Evolutionary conservation across 1,140 invertebrate species (phyloP), one percentile per base, ranked within the genome.

Genomic region (Achatina immaculata): DNA sequence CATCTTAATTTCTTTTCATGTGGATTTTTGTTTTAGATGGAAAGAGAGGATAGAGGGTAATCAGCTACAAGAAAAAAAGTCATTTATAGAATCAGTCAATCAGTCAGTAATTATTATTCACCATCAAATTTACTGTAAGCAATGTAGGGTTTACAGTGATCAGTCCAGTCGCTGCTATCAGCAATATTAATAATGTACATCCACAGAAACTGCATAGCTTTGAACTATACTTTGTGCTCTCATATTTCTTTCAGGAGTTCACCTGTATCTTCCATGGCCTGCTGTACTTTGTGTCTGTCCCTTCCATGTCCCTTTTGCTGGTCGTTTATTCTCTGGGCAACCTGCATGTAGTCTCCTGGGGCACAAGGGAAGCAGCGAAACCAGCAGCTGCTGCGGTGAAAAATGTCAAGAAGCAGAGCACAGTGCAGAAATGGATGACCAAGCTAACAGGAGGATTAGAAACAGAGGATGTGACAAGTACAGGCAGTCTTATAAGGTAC

Each of bases 311-410:
- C 88, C 94, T 98, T 93, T 91, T 98, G 81, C 93, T 98, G 28
- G 95, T 96, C 38, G 95, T 98, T 74, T 98, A 96, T 87, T 96
- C 96, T 0, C 91, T 97, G 0, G 96, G 96, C 87, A 98, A 98
- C 88, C 93, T 98, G 87, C 96, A 98, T 89, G 95, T 95, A 84
- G 95, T 97, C 0, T 94, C 94, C 1, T 98, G 96, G 96, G 96
- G 45, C 97, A 96, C 0, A 91, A 96, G 81, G 95, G 98, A 90
- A 91, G 81, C 73, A 9, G 42, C 58, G 19, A 48, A 77, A 51
- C 69, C 76, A 51, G 62, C 42, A 24, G 36, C 81, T 28, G 11
- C 71, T 65, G 14, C 48, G 1, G 21, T 74, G 24, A n/a, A 51
- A 42, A 36, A 62, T 6, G 68, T 28, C 43, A 76, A 72, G 24